These are phyloP conservation scores for Lamprotornis superbus DNA, from an alignment of 2,113 vertebrate species.

Conservation along the genomic window DNA sequence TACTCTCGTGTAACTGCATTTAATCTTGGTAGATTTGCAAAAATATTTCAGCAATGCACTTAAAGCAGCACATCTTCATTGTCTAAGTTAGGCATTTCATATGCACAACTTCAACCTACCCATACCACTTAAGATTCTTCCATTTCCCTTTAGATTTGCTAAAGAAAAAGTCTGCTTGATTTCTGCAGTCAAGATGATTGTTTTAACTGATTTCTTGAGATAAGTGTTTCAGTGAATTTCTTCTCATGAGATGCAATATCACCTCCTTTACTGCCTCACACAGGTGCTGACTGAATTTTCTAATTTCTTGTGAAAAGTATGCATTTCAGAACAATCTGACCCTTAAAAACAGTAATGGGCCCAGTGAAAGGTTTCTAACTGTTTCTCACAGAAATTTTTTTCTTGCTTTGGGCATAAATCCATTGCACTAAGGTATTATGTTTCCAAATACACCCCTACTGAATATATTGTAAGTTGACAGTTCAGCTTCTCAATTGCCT, in stretches of 20 bases:
- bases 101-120: background rate
- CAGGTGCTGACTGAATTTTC: background rate
- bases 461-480: background rate
- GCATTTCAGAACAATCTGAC: background rate
- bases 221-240: background rate
- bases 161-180: background rate
- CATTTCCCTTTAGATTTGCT: background rate
- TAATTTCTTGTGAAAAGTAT: background rate
- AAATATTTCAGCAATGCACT: background rate
- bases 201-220: background rate
- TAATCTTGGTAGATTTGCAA: background rate
- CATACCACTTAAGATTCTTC: background rate
- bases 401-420: background rate
- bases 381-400: background rate
- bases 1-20: background rate
- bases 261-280: background rate
- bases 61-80: background rate
- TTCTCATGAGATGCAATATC: background rate
- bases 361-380: background rate
- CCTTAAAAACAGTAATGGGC: background rate
- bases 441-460: background rate
- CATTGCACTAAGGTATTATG: background rate
- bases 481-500: background rate
- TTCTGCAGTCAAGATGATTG: background rate
- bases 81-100: background rate